Conservation (phyloP, 2,888 invertebrate species). For the Agonum fuliginosum region DNA sequence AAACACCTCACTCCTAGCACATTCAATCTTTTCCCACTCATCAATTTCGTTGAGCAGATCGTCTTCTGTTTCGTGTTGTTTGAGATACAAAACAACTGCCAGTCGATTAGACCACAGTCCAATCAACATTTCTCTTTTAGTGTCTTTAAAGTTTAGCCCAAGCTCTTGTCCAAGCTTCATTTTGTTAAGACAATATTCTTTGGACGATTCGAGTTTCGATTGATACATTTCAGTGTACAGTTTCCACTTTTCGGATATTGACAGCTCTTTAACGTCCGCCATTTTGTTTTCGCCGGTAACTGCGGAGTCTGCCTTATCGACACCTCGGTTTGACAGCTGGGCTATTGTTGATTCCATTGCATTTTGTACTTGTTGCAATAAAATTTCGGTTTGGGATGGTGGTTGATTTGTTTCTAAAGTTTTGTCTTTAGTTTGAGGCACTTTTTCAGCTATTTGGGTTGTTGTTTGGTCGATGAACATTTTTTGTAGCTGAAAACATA, state of each 20-base stretch:
- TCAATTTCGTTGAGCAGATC: conserved; percentile 48
- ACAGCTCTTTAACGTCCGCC: conserved; percentile 1
- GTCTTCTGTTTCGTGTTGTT: conserved; percentile 44
- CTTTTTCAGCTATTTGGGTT: neutral
- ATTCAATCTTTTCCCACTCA: conserved; percentile 49
- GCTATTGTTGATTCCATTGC: conserved; percentile 54
- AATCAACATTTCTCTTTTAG: conserved; percentile 53
- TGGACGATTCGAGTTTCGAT: conserved; percentile 38
- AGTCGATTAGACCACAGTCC: conserved; percentile 47
- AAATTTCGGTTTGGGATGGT: conserved; percentile 32
- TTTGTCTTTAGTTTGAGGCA: neutral
- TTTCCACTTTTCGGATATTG: conserved; percentile 50
- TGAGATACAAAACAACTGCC: conserved; percentile 47
- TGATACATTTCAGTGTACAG: conserved; percentile 50
- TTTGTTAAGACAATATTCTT: conserved; percentile 50
- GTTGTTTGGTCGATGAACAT: conserved; percentile 11
- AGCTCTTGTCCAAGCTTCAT: conserved; percentile 51
- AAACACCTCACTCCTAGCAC: conserved; percentile 39
- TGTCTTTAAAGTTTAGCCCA: conserved; percentile 54
- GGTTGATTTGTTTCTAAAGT: neutral
- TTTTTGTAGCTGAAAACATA: conserved; percentile 46
- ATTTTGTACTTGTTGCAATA: conserved; percentile 51
- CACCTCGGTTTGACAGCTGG: conserved; percentile 33
- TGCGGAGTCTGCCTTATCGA: neutral
- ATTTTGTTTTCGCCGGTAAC: neutral